Evolutionary conservation across 2,113 vertebrate genomes (phyloP), one percentile per base, ranked within the genome.

Genomic region (Pelobates fuscus): DNA sequence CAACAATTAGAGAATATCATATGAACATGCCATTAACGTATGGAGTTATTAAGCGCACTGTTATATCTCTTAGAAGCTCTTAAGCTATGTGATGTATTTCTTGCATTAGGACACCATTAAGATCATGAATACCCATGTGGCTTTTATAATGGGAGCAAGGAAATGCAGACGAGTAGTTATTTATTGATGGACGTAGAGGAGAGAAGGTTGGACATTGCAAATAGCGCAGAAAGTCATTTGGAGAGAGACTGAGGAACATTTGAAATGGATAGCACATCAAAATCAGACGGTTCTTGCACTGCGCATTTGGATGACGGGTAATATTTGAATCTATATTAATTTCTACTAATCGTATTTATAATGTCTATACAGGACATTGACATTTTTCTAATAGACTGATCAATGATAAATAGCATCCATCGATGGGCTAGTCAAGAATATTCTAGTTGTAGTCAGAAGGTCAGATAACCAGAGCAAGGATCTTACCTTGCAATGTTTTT

Each of bases 161-260:
- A 74, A 66, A 41, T 66, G 24, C 49, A 27, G 26, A 8, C 43
- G 63, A 66, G 62, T 74, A 60, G 21, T 74, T 66, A 66, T 58
- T 43, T 60, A 74, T 74, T 67, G 27, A 67, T 20, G 59, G 17
- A 54, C 3, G 21, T 41, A 27, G 46, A 24, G 60, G 23, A 21
- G 46, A 43, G 15, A 8, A 21, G 11, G 17, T 2, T 17, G 15
- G 23, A 25, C 62, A 26, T 41, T 57, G 24, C 62, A 65, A 55
- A n/a, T 10, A 63, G 27, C 32, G 4, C 15, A 18, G 12, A 26
- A 14, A 49, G 44, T 15, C 12, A 49, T 49, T 49, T 49, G 44
- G 44, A 49, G 44, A 14, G 17, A 18, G 10, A 11, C 44, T 49
- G 44, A 49, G 12, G 44, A 49, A 49, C 44, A 18, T 14, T 49